phyloP scores from a whole-genome alignment of 2,113 vertebrate species.

The Anhinga anhinga region DNA sequence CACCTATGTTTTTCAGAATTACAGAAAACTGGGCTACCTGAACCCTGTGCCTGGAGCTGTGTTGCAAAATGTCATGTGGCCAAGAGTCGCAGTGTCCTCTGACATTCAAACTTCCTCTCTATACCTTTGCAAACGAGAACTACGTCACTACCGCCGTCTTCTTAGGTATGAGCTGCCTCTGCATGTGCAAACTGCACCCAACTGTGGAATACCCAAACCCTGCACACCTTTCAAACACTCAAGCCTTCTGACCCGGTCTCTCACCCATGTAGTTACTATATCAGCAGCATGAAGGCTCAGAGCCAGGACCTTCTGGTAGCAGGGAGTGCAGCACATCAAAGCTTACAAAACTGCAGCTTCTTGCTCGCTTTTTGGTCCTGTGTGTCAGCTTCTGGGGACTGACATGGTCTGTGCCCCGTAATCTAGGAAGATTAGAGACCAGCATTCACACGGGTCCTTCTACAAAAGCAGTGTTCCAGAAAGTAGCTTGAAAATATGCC shows the following conservation, averaged over 20 bases:
- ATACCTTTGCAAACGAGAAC: not conserved
- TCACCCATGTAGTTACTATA: accelerated
- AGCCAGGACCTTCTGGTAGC: not conserved
- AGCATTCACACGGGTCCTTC: not conserved
- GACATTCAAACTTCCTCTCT: not conserved
- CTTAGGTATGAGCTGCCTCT: not conserved
- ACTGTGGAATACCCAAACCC: not conserved
- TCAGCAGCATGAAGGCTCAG: not conserved
- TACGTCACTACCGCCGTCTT: not conserved
- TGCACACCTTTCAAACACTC: not conserved
- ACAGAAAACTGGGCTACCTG: not conserved
- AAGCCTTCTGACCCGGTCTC: not conserved
- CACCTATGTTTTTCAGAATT: not conserved
- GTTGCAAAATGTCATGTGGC: not conserved
- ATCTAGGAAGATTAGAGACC: not conserved
- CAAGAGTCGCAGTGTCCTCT: not conserved
- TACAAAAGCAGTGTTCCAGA: not conserved
- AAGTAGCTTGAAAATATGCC: not conserved
- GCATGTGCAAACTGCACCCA: not conserved
- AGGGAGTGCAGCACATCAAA: not conserved
- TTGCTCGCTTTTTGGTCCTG: not conserved
- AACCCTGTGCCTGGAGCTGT: not conserved
- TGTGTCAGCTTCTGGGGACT: not conserved
- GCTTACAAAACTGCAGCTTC: not conserved
- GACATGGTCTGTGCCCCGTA: not conserved